Base-by-base conservation (phyloP, 2,797 vertebrate genomes). In the Hirundo rustica region DNA sequence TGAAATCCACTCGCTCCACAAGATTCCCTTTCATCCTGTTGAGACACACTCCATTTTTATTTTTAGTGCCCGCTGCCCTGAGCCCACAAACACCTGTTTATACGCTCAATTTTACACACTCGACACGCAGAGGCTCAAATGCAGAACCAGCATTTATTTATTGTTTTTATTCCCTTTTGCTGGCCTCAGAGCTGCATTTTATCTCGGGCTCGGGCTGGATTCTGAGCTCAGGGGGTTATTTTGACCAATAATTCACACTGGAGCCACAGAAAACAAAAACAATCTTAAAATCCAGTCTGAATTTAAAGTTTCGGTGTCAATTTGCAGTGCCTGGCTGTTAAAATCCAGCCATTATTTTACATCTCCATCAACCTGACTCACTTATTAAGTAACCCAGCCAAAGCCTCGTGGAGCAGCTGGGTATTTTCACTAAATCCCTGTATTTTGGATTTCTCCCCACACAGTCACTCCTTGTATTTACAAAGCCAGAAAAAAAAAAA, bases 201-300 rank as follows among this genome's bases (percentile, higher is more conserved):
- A 20, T 7, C 54, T 11, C 11, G 66, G 44, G 13, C 7, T 4
- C 3, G 4, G 54, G 79, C 21, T 38, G 80, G 40, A 21, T 21
- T 30, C 67, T 11, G 58, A 36, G 1, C 9, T 4, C 5, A 2
- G 13, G 3, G 51, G 21, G 16, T 54, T n/a, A 6, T 18, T 55
- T 30, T 20, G 45, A 36, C 57, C 54, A 26, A 7, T 1, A 70
- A 53, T 0, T 7, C n/a, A 7, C 17, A 5, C 0, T 2, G 27
- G 8, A 80, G 54, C 32, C 42, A 21, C 7, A 5, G 21, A 20
- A 32, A 15, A 50, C 6, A 32, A 40, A 44, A 61, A 14, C 29
- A 3, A 27, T 4, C 11, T 53, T 5, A 16, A 50, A 44, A 36
- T 36, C 18, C 0, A 8, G 27, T 1, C 7, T 4, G 2, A 10